Percentiles rank a stretch among this genome's conserved stretches.
These are phyloP conservation scores for Otolemur garnettii DNA, from an alignment of 2,113 vertebrate genomes.

Conservation along the genomic window DNA sequence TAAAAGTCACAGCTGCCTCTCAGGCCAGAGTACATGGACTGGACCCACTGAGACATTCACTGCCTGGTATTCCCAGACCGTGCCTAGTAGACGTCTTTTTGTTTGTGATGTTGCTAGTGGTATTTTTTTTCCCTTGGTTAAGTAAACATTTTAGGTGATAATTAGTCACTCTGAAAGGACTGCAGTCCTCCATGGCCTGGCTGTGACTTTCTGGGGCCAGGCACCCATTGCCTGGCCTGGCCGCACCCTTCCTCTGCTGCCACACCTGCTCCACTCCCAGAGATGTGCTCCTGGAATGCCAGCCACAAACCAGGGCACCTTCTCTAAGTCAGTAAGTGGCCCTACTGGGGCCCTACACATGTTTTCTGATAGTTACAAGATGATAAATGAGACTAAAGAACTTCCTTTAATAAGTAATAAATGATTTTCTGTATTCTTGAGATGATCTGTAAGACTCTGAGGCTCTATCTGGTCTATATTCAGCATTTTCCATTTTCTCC, in stretches of 20 bases:
- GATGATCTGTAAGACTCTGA: rapidly evolving
- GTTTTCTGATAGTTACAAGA: background rate
- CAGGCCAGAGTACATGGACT: background rate
- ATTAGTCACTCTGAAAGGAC: background rate
- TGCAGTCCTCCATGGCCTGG: rapidly evolving
- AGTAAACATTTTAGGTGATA: background rate
- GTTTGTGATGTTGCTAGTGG: background rate
- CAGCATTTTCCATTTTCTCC: background rate
- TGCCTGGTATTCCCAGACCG: too few relatives aligned
- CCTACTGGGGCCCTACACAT: background rate
- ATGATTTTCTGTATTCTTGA: rapidly evolving
- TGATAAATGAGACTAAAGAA: background rate
- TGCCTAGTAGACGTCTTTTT: background rate
- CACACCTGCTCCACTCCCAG: too few relatives aligned
- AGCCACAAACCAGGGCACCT: rapidly evolving
- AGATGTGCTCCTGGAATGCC: background rate
- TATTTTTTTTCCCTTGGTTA: background rate
- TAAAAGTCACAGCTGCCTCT: background rate
- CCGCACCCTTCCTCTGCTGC: background rate
- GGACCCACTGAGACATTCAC: too few relatives aligned
- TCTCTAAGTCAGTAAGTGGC: background rate
- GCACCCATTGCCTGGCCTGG: too few relatives aligned
- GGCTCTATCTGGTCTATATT: rapidly evolving
- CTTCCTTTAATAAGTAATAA: background rate
- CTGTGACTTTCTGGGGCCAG: background rate